Percentiles rank a stretch among this genome's conserved stretches.
phyloP scores from a whole-genome alignment of 2,113 vertebrate genomes.

The Barnardius zonarius region DNA sequence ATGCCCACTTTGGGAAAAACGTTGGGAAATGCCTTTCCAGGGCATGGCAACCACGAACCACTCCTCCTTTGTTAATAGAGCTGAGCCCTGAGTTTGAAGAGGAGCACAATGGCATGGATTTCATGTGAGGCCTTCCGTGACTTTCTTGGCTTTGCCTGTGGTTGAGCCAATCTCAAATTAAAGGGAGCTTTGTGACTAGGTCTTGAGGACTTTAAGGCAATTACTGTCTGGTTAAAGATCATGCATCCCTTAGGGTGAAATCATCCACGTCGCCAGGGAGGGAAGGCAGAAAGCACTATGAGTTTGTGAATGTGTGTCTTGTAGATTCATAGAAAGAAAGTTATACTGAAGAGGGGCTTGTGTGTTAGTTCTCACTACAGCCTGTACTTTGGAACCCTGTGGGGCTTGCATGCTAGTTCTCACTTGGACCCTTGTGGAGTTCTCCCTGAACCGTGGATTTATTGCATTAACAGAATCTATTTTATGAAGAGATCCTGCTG shows the following conservation, averaged over 20 bases:
- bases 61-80: background rate
- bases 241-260: background rate
- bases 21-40: background rate
- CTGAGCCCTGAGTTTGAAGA: background rate
- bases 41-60: background rate
- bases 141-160: background rate
- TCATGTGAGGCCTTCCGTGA: background rate
- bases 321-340: background rate
- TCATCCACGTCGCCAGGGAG: background rate
- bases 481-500: background rate
- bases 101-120: background rate
- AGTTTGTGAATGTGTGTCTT: background rate
- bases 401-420: background rate
- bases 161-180: background rate
- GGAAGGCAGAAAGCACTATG: background rate
- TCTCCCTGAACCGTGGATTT: background rate
- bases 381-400: background rate
- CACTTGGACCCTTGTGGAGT: background rate
- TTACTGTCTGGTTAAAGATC: background rate
- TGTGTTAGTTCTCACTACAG: background rate
- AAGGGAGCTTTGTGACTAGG: background rate
- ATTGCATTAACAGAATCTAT: background rate
- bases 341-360: background rate
- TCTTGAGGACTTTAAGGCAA: background rate
- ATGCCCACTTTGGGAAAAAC: accelerated